Conservation (phyloP, 2,113 vertebrate genomes). For the human region GRCh38 chr16:64697001-64697500, state of each 20-base stretch:
- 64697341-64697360: slow-evolving; percentile 20
- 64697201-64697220: slow-evolving; percentile 12
- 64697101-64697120: slow-evolving; percentile 44
- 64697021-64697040: slow-evolving; percentile 70
- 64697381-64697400: slow-evolving; percentile 58
- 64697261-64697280: slow-evolving; percentile 50
- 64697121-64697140: slow-evolving; percentile 77
- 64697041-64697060: slow-evolving; percentile 68
- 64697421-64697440: slow-evolving; percentile 54
- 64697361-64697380: slow-evolving; percentile 47
- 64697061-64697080: slow-evolving; percentile 70
- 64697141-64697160: slow-evolving; percentile 76
- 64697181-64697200: slow-evolving; percentile 64
- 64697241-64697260: slow-evolving; percentile 45
- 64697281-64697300: slow-evolving; percentile 10
- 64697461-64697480: slow-evolving; percentile 66
- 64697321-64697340: not conserved
- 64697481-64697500: slow-evolving; percentile 62
- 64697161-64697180: slow-evolving; percentile 69
- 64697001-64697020: slow-evolving; percentile 76
- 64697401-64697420: slow-evolving; percentile 61
- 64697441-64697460: slow-evolving; percentile 59
- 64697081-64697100: slow-evolving; percentile 73
- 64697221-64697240: slow-evolving; percentile 38
- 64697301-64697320: not conserved